A percentile compares a stretch with the other conserved stretches of the same genome.
Conservation (phyloP, 1,140 invertebrate genomes). For the Drosophila tropicalis region DNA sequence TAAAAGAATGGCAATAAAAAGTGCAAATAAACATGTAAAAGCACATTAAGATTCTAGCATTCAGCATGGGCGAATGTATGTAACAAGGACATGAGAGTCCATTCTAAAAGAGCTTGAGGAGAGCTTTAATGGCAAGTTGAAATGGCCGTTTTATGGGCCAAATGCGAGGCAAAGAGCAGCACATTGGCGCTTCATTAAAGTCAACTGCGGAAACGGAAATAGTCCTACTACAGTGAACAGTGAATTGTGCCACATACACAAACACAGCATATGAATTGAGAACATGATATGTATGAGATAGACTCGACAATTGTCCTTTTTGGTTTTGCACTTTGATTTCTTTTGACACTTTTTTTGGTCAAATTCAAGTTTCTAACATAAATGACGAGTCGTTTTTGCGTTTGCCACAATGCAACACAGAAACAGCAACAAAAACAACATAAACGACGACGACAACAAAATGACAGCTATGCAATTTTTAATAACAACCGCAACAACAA, state of each 20-base stretch:
- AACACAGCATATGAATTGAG: not conserved
- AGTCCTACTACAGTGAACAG: slow-evolving; percentile 41
- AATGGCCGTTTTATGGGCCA: slow-evolving; percentile 73
- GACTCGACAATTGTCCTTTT: slow-evolving; percentile 25
- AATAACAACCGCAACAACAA: slow-evolving; percentile 51
- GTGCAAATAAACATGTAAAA: slow-evolving; percentile 78
- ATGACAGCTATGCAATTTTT: slow-evolving; percentile 74
- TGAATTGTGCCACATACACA: slow-evolving; percentile 29
- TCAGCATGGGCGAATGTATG: slow-evolving; percentile 5
- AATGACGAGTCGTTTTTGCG: slow-evolving; percentile 71
- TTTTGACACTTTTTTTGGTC: slow-evolving; percentile 53
- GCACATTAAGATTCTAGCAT: slow-evolving; percentile 63
- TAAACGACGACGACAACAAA: slow-evolving; percentile 45
- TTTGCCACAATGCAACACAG: slow-evolving; percentile 56
- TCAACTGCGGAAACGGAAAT: slow-evolving; percentile 71
- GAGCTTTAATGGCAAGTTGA: slow-evolving; percentile 50
- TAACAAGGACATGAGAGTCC: slow-evolving; percentile 43
- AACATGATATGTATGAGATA: not conserved
- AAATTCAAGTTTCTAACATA: slow-evolving; percentile 69
- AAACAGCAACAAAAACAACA: slow-evolving; percentile 26
- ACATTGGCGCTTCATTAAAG: slow-evolving; percentile 79
- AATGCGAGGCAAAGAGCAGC: slow-evolving; percentile 45
- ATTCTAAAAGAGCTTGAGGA: slow-evolving; percentile 26
- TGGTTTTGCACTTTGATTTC: slow-evolving; percentile 40
- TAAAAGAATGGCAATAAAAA: slow-evolving; percentile 65